These are phyloP conservation scores for Zaprionus inermis DNA, from an alignment of 1,140 invertebrate genomes.

Conservation along the genomic window DNA sequence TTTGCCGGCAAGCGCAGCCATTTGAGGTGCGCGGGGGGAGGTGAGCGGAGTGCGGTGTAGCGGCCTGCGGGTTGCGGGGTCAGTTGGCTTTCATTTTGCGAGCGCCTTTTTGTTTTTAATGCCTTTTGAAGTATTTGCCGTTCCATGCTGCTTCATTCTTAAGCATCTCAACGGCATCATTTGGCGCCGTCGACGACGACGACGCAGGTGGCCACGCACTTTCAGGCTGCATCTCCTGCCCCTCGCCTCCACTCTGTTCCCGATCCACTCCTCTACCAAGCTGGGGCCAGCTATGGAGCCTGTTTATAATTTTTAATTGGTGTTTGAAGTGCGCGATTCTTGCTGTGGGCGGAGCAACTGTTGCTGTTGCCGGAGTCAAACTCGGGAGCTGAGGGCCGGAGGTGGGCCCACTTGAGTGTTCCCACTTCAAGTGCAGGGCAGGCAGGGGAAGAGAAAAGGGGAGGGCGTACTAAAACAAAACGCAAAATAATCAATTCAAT, in stretches of 20 bases:
- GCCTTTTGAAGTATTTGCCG: conserved; percentile 76
- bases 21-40: background rate
- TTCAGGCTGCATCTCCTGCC: conserved; percentile 20
- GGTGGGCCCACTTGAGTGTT: background rate
- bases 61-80: background rate
- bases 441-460: no score
- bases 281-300: conserved; percentile 15
- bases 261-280: background rate
- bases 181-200: conserved; percentile 57
- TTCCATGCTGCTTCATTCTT: conserved; percentile 29
- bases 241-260: background rate
- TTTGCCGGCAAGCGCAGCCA: conserved; percentile 43
- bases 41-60: background rate
- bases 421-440: background rate
- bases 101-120: conserved; percentile 65
- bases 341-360: conserved; percentile 22
- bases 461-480: background rate
- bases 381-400: background rate
- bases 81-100: conserved; percentile 75
- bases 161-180: conserved; percentile 81
- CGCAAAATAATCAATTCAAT: background rate
- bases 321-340: conserved; percentile 67
- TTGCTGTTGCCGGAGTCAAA: conserved; percentile 38
- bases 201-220: conserved; percentile 72
- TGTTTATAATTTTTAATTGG: conserved; percentile 81